Conservation (phyloP, 2,888 invertebrate genomes). For the Microctonus brassicae region DNA sequence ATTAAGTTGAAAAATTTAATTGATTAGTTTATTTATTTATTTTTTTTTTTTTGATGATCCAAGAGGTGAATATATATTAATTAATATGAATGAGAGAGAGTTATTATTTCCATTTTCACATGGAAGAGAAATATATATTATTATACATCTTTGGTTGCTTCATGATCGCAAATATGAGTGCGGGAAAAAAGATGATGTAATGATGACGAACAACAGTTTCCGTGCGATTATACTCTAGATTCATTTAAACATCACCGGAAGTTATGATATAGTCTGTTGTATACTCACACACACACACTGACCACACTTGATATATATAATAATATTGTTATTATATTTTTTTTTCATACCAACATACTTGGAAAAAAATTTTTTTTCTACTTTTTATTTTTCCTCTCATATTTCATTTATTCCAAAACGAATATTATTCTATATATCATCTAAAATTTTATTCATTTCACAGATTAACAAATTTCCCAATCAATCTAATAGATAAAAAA, state of each 20-base stretch:
- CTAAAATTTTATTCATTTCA: no score
- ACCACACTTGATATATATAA: background rate
- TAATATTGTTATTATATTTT: conserved; percentile 1
- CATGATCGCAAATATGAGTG: conserved; percentile 10
- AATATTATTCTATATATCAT: no score
- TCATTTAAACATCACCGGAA: conserved; percentile 61
- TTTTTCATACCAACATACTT: background rate
- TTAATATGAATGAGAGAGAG: background rate
- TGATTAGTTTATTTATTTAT: no score
- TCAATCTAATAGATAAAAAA: no score
- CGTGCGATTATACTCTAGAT: conserved; percentile 55
- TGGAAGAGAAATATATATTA: conserved; percentile 16
- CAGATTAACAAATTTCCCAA: no score
- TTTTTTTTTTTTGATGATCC: background rate
- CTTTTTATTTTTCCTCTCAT: no score
- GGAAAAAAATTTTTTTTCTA: background rate
- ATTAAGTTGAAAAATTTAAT: background rate
- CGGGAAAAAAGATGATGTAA: conserved; percentile 49
- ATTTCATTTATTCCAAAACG: no score
- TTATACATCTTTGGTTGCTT: conserved; percentile 19
- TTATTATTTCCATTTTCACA: conserved; percentile 1
- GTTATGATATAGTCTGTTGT: conserved; percentile 55
- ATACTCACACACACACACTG: conserved; percentile 19
- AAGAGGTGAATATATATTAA: background rate
- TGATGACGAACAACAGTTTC: conserved; percentile 53